These are phyloP conservation scores for Ophonus ardosiacus DNA, from an alignment of 2,888 invertebrate species.

Conservation along the genomic window DNA sequence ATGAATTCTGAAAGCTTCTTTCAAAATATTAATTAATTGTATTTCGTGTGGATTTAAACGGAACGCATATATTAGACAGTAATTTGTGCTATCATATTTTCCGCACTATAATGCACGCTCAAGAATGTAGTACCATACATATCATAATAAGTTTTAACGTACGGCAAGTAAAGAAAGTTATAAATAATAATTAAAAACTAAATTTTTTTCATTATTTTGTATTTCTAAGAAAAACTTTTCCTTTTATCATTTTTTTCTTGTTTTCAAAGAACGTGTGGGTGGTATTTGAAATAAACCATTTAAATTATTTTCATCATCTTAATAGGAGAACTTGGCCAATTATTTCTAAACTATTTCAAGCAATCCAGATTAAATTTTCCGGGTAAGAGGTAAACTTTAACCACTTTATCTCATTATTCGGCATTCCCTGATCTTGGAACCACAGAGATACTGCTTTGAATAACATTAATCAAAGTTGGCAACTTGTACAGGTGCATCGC, in stretches of 20 bases:
- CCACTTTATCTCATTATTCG: slow-evolving; percentile 14
- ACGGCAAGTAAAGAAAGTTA: neutral
- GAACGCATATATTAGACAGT: no score
- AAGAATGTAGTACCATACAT: no score
- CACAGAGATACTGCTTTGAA: slow-evolving; percentile 12
- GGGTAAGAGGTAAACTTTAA: slow-evolving; percentile 1
- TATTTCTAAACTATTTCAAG: slow-evolving; percentile 8
- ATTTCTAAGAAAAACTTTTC: neutral
- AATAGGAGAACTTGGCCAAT: slow-evolving; percentile 26
- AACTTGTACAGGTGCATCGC: slow-evolving; percentile 26
- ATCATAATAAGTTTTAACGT: no score
- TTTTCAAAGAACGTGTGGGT: neutral
- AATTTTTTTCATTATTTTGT: neutral
- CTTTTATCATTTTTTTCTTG: neutral
- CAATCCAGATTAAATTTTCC: slow-evolving; percentile 8
- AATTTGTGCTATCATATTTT: no score
- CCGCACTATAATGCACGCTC: no score
- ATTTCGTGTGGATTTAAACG: no score
- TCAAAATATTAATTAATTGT: no score
- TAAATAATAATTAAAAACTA: neutral
- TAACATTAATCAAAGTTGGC: slow-evolving; percentile 39
- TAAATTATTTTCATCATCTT: neutral
- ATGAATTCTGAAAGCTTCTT: no score
- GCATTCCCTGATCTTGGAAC: slow-evolving; percentile 1
- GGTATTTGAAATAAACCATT: neutral